Evolutionary conservation across 2,888 invertebrate species (phyloP), one percentile per base, ranked within the genome.

Genomic region (Orthosia gracilis): DNA sequence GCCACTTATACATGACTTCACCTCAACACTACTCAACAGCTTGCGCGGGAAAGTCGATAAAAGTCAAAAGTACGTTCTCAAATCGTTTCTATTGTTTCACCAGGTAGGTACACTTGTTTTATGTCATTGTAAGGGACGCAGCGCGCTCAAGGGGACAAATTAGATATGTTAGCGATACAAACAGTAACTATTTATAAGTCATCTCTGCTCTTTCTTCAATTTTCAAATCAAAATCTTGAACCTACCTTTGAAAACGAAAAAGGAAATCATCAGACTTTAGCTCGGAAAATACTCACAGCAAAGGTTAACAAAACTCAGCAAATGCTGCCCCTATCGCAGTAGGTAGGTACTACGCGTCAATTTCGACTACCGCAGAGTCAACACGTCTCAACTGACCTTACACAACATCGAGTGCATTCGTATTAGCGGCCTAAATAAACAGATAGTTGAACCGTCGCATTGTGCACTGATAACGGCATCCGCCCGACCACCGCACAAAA

Each of bases 381-480:
- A 81, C 77, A 77, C 81, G 88, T 85, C 84, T 87, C 85, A 89
- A 94, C 95, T 94, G 95, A 95, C 96, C 96, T 95, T 92, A 89
- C 94, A 83, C 94, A 95, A 95, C 89, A 89, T 86, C 87, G 78
- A 77, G 84, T 90, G 90, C 91, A 88, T 87, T 87, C 85, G 85
- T 81, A 82, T 83, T 82, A 85, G 83, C 85, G 89, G 89, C 90
- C 92, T 91, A 92, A 92, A 91, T 91, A 94, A 93, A 93, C 91
- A 92, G 87, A 86, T 85, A 85, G 84, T 81, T 85, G 79, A 88
- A 84, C 88, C 76, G 83, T 82, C 87, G 87, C 86, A 63, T 78
- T 87, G 86, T 88, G 80, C 84, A 84, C 83, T 87, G 94, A 95
- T 95, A 95, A 92, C 90, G 89, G 92, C 93, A 94, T 95, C 95